These are phyloP conservation scores for Pungitius pungitius DNA, from an alignment of 2,113 vertebrate species.

Conservation along the genomic window DNA sequence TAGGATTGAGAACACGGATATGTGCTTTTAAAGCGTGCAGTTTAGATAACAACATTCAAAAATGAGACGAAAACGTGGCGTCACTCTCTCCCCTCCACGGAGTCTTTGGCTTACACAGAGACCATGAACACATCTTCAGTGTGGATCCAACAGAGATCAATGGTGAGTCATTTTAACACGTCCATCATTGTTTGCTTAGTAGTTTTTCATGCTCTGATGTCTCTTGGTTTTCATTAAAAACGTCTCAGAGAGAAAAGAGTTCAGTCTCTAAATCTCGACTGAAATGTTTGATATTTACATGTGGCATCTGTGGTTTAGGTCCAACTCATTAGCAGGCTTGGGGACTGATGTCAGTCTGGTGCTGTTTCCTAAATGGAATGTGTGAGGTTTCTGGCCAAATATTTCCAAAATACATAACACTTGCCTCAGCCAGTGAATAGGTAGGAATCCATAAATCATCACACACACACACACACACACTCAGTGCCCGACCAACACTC, in stretches of 20 bases:
- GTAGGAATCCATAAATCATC: constrained; percentile 27
- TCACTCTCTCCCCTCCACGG: constrained; percentile 15
- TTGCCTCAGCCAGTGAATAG: constrained; percentile 47
- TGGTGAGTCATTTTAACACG: constrained; percentile 49
- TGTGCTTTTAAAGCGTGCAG: constrained; percentile 37
- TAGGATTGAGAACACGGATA: constrained; percentile 17
- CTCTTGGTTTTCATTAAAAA: constrained; percentile 49
- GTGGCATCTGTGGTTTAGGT: constrained; percentile 49
- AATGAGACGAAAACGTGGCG: constrained; percentile 7
- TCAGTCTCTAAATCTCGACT: constrained; percentile 38
- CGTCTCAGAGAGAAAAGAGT: constrained; percentile 28
- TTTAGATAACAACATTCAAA: constrained; percentile 38
- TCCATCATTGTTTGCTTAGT: constrained; percentile 56
- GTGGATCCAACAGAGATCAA: constrained; percentile 38
- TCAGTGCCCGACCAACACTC: constrained; percentile 28
- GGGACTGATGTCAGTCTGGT: constrained; percentile 31
- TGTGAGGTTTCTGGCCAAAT: constrained; percentile 33
- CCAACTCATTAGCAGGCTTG: constrained; percentile 38
- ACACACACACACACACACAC: constrained; percentile 26
- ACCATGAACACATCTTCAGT: constrained; percentile 37
- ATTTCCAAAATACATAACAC: constrained; percentile 44
- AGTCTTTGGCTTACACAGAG: constrained; percentile 46
- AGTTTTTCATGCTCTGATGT: constrained; percentile 47
- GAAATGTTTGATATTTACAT: constrained; percentile 65
- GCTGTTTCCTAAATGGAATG: constrained; percentile 43